Conservation (phyloP, 2,797 vertebrate species). For the Halcyon badia region DNA sequence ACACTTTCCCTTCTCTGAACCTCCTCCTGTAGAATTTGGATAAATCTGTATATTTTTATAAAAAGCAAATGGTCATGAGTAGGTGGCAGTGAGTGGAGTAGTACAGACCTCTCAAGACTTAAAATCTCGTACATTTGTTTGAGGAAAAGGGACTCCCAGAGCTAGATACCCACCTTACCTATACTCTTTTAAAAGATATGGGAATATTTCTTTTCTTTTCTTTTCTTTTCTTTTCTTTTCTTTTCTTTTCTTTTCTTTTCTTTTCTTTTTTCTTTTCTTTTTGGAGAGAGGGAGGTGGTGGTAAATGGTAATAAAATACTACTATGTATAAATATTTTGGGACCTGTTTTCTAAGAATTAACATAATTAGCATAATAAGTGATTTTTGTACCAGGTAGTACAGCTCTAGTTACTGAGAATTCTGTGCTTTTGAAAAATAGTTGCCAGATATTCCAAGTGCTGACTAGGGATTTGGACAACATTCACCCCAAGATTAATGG, state of each 20-base stretch:
- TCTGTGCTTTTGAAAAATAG: not conserved
- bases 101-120: not conserved
- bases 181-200: not conserved
- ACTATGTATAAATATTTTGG: not conserved
- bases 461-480: slow-evolving; percentile 8
- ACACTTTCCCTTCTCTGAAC: not conserved
- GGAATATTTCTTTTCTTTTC: not conserved
- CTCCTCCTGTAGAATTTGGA: not conserved
- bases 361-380: not conserved
- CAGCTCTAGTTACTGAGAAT: not conserved
- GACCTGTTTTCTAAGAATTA: not conserved
- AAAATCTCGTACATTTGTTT: not conserved
- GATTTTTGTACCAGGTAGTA: not conserved
- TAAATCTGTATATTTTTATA: not conserved
- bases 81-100: not conserved
- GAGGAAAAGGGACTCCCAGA: not conserved
- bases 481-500: slow-evolving; percentile 13
- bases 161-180: not conserved
- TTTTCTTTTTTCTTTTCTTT: not conserved
- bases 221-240: not conserved
- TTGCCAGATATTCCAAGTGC: not conserved
- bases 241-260: too few relatives aligned
- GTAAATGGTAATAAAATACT: not conserved
- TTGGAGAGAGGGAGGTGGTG: accelerated
- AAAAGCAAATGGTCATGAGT: not conserved